Base-by-base conservation (phyloP, 2,888 invertebrate genomes). In the Scaeva pyrastri region DNA sequence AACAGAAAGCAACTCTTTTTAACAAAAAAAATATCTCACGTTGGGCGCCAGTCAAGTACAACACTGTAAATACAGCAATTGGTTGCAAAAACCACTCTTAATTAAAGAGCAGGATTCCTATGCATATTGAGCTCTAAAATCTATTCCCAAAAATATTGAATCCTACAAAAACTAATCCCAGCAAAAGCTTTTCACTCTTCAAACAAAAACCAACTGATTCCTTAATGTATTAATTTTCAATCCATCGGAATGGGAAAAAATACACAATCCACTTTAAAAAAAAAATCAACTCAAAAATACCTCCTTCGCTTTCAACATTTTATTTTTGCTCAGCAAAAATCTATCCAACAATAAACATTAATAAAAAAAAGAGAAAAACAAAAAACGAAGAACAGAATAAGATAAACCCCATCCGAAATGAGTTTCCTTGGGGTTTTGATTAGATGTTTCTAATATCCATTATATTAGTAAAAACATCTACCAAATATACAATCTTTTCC, bases 391-490 rank as follows among this genome's bases (percentile, higher is more conserved):
- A 31, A 31, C 31, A 31, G 31, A 31, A 31, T 31, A 5, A 31
- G 31, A 31, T 31, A 31, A 31, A 14, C 50, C 21, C 68, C n/a
- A 21, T 36, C 31, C n/a, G 12, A 45, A 48, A 48, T 39, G 36
- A 68, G 10, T 52, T 2, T 36, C 48, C 19, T 36, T 68, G 50
- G 50, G 36, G 11, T 36, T 41, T 50, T 31, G n/a, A 12, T 31
- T 31, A 31, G 5, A 31, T 8, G 31, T 68, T 14, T 68, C 50
- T 68, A n/a, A 68, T 39, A 68, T 68, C 36, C 68, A 50, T 68
- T 68, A 68, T 39, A 68, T 68, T 68, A 68, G 68, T 68, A n/a
- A 21, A 52, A 50, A 68, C 39, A 64, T 64, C 45, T n/a, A 50
- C 45, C 45, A 66, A 31, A 66, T 66, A 66, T 7, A 66, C 5